These are phyloP conservation scores for Myotis lucifugus DNA, from an alignment of 2,113 vertebrate genomes.

Conservation along the genomic window DNA sequence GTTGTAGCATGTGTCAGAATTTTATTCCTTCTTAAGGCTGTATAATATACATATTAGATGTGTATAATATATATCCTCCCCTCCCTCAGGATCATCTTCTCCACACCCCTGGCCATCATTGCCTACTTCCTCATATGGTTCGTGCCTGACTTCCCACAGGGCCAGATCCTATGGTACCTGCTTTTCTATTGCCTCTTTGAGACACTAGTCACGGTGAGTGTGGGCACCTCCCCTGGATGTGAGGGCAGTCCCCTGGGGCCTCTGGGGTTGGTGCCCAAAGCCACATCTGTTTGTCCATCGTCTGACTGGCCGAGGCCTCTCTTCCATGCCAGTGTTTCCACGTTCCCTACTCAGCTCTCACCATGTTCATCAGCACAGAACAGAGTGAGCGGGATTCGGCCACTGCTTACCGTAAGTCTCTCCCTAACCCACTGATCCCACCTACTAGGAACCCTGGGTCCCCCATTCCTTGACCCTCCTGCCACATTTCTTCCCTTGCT, in stretches of 20 bases:
- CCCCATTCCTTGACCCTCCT: neutral
- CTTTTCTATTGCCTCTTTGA: slow-evolving; percentile 97
- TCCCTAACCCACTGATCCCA: neutral
- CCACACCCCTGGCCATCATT: slow-evolving; percentile 92
- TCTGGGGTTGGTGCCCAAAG: neutral
- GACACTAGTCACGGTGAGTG: slow-evolving; percentile 94
- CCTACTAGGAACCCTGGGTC: neutral
- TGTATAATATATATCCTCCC: neutral
- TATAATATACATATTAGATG: neutral
- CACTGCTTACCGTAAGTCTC: slow-evolving; percentile 93
- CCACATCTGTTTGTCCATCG: neutral
- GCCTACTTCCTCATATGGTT: slow-evolving; percentile 96
- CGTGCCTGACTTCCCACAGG: slow-evolving; percentile 90
- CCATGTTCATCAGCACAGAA: slow-evolving; percentile 97
- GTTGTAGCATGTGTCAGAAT: neutral
- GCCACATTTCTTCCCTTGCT: neutral
- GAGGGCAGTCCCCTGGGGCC: neutral
- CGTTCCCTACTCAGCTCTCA: slow-evolving; percentile 96
- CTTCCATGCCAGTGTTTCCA: slow-evolving; percentile 93
- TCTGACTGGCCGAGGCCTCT: slow-evolving; percentile 32
- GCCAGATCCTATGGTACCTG: slow-evolving; percentile 93
- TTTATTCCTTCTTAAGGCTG: slow-evolving; percentile 17
- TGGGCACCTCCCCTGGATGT: neutral
- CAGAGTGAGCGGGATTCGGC: slow-evolving; percentile 96
- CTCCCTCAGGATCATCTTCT: slow-evolving; percentile 91